These are phyloP conservation scores for Saguinus oedipus DNA, from an alignment of 2,797 vertebrate genomes.

Conservation along the genomic window DNA sequence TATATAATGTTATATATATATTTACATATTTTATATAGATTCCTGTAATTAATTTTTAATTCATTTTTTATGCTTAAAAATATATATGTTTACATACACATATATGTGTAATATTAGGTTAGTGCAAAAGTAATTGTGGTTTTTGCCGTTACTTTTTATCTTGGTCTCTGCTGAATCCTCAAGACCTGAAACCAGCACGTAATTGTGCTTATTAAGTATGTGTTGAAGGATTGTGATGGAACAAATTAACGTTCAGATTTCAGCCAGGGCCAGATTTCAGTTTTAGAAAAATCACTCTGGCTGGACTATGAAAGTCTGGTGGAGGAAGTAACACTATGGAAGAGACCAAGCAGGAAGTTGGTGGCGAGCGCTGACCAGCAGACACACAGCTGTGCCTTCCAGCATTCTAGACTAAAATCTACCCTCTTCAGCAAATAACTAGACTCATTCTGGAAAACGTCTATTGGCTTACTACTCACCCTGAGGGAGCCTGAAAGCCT, in stretches of 20 bases:
- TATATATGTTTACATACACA: not conserved
- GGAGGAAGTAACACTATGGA: not conserved
- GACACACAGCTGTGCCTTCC: not conserved
- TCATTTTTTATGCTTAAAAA: not conserved
- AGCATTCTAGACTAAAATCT: not conserved
- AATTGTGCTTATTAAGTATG: not conserved
- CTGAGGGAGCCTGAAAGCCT: not conserved
- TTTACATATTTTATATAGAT: too few species aligned
- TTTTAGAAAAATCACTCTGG: conserved; percentile 2
- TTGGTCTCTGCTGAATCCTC: not conserved
- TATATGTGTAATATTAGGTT: not conserved
- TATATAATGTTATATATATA: too few species aligned
- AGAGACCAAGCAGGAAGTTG: not conserved
- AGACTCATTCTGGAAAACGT: not conserved
- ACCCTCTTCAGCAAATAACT: not conserved
- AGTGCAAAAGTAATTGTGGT: too few species aligned
- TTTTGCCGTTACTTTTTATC: not conserved
- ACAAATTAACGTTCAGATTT: not conserved
- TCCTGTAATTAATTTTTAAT: too few species aligned
- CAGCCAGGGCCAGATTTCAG: not conserved
- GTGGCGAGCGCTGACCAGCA: not conserved
- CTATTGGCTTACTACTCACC: not conserved
- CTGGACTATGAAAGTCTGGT: not conserved
- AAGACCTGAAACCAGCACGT: not conserved
- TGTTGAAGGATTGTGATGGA: not conserved